These are phyloP conservation scores for Sakesphorus luctuosus DNA, from an alignment of 2,113 vertebrate species.

Conservation along the genomic window DNA sequence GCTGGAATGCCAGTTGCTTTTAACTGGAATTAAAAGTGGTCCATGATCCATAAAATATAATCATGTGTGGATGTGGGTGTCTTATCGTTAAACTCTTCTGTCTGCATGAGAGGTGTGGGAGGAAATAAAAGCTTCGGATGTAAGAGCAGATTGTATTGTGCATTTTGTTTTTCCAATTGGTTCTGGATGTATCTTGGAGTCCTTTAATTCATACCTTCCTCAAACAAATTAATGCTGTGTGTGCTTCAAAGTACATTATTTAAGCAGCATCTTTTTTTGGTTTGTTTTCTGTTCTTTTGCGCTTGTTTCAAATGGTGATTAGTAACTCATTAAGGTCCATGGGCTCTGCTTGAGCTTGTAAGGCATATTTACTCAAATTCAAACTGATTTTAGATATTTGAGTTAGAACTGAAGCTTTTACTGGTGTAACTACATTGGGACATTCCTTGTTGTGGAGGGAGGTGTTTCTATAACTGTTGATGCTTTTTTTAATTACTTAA, in stretches of 20 bases:
- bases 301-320: background rate
- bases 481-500: background rate
- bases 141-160: background rate
- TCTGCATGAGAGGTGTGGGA: conserved; percentile 7
- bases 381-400: background rate
- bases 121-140: background rate
- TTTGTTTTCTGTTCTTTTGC: background rate
- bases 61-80: background rate
- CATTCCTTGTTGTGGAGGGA: background rate
- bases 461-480: background rate
- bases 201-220: background rate
- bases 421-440: fast-evolving
- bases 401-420: background rate
- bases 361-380: background rate
- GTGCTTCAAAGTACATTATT: background rate
- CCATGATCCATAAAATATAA: background rate
- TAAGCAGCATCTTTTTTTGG: background rate
- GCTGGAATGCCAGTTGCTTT: background rate
- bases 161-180: background rate
- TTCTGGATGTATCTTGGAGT: background rate
- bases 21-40: background rate
- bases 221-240: background rate
- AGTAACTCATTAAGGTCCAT: background rate
- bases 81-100: background rate
- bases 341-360: background rate